Percentiles rank a stretch among this genome's conserved stretches.
phyloP scores from a whole-genome alignment of 2,113 vertebrate genomes.

The Charina bottae region DNA sequence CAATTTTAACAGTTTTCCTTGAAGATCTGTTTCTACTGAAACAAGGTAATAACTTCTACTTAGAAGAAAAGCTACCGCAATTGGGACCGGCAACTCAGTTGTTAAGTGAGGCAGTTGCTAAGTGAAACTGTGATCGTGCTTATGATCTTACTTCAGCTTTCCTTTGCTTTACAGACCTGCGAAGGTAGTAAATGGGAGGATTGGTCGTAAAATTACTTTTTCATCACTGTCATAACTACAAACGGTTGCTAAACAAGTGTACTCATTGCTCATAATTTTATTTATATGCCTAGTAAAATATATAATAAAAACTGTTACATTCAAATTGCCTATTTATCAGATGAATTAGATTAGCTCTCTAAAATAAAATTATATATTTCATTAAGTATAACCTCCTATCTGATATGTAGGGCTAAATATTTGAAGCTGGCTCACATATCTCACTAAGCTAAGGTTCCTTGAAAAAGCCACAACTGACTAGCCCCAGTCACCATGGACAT shows the following conservation, averaged over 20 bases:
- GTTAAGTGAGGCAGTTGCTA: neutral
- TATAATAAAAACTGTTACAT: neutral
- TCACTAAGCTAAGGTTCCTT: too few relatives aligned
- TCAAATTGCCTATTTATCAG: neutral
- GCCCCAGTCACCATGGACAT: too few relatives aligned
- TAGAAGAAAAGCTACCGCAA: neutral
- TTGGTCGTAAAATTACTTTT: neutral
- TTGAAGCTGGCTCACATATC: too few relatives aligned
- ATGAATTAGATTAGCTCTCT: neutral
- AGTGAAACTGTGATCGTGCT: neutral
- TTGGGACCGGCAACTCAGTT: neutral
- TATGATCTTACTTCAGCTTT: neutral
- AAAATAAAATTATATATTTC: neutral
- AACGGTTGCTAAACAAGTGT: neutral
- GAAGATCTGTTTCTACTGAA: neutral
- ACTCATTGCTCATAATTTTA: neutral
- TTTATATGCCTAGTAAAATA: neutral
- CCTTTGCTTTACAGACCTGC: neutral
- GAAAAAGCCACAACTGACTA: too few relatives aligned
- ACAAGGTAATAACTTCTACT: neutral
- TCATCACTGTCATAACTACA: neutral
- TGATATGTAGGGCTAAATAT: too few relatives aligned
- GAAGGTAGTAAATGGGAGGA: neutral
- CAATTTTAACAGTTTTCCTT: neutral
- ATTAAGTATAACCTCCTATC: neutral